A percentile compares a stretch with the other conserved stretches of the same genome.
Evolutionary conservation across 2,113 vertebrate species (phyloP).

Genomic region (Crotalus helleri): DNA sequence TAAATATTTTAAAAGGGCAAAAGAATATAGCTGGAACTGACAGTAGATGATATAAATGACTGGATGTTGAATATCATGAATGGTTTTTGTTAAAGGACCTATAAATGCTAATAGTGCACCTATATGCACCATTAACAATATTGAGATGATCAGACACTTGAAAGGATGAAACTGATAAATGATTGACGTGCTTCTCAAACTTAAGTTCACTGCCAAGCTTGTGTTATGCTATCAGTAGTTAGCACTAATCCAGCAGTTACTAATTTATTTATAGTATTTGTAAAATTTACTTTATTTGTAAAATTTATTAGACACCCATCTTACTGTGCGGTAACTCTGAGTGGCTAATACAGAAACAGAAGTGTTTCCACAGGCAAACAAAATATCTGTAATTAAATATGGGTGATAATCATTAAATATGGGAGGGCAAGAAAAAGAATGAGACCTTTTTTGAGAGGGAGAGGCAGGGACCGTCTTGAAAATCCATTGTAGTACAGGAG

Average conservation of each 20-base stretch:
- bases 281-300: too few relatives aligned
- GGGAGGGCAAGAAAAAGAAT: not conserved
- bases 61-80: constrained; percentile 53
- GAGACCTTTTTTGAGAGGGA: not conserved
- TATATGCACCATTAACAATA: constrained; percentile 36
- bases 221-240: not conserved
- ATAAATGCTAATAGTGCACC: constrained; percentile 53
- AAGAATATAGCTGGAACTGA: constrained; percentile 18
- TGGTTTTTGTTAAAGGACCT: constrained; percentile 56
- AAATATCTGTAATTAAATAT: not conserved
- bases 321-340: not conserved
- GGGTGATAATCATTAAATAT: not conserved
- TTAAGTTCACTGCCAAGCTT: not conserved
- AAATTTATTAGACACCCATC: too few relatives aligned
- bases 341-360: not conserved
- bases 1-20: constrained; percentile 45
- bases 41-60: constrained; percentile 42
- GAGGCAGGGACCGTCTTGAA: too few relatives aligned
- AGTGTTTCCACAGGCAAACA: not conserved
- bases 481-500: not conserved
- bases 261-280: not conserved
- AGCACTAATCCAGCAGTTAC: not conserved
- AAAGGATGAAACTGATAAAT: constrained; percentile 47
- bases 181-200: not conserved
- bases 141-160: constrained; percentile 42